These are phyloP conservation scores for Eubucco bourcierii DNA, from an alignment of 2,113 vertebrate genomes.

Conservation along the genomic window DNA sequence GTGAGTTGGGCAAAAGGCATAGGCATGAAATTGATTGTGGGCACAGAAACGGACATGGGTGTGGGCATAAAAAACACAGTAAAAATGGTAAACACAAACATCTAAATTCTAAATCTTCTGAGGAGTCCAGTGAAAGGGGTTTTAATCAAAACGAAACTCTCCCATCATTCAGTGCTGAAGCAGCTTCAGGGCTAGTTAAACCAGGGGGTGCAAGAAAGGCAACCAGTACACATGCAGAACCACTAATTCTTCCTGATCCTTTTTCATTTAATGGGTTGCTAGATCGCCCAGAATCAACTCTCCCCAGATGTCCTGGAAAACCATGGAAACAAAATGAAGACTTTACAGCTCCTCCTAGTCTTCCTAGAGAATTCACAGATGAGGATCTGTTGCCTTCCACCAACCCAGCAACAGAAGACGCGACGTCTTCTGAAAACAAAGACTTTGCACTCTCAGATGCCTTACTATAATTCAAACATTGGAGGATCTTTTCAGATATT, in stretches of 20 bases:
- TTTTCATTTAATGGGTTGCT: slow-evolving; percentile 47
- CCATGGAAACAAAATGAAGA: slow-evolving; percentile 79
- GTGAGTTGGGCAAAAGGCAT: not conserved
- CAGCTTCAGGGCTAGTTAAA: not conserved
- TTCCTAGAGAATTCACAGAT: not conserved
- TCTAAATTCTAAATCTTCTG: slow-evolving; percentile 57
- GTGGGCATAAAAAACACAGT: slow-evolving; percentile 36
- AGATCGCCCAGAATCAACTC: slow-evolving; percentile 43
- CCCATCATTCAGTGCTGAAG: not conserved
- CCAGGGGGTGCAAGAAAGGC: not conserved
- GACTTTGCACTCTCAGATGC: slow-evolving; percentile 56
- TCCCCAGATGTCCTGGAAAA: slow-evolving; percentile 83
- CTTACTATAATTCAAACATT: slow-evolving; percentile 4
- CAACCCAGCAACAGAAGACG: not conserved
- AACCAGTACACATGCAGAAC: not conserved
- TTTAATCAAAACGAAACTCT: not conserved
- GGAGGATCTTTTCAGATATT: not conserved
- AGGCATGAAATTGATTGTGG: not conserved
- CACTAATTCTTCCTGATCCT: not conserved
- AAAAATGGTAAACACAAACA: slow-evolving; percentile 4
- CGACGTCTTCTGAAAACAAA: not conserved
- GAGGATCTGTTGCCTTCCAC: slow-evolving; percentile 35
- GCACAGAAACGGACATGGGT: not conserved
- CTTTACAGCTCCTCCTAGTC: not conserved
- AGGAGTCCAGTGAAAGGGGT: slow-evolving; percentile 70